Conservation (phyloP, 2,113 vertebrate species). For the Mus spicilegus region DNA sequence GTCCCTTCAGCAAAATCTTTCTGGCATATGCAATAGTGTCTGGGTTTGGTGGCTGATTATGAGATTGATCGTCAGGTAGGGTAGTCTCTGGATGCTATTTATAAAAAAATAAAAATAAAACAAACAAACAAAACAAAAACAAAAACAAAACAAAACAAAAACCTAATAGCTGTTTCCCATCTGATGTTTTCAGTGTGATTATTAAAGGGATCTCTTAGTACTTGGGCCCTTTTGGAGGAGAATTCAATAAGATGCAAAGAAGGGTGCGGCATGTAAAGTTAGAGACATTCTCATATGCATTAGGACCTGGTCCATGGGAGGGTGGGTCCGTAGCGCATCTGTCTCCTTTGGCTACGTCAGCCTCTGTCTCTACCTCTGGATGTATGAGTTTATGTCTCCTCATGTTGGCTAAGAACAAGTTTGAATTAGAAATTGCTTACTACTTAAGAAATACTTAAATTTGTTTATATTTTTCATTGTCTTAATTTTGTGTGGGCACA, state of each 20-base stretch:
- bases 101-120: no score
- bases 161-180: background rate
- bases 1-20: no score
- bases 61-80: no score
- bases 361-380: background rate
- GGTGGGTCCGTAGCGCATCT: background rate
- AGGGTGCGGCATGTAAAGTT: background rate
- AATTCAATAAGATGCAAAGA: background rate
- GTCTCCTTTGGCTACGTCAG: background rate
- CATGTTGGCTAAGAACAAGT: background rate
- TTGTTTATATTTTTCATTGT: background rate
- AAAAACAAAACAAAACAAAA: no score
- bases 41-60: no score
- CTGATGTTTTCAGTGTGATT: background rate
- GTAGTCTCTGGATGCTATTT: no score
- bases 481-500: background rate
- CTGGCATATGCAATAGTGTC: no score
- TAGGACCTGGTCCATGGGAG: background rate
- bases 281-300: no score
- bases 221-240: background rate
- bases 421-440: background rate
- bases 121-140: no score
- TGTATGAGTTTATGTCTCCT: no score
- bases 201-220: background rate
- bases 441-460: background rate